Base-by-base conservation (phyloP, 2,797 vertebrate species). In the Miichthys miiuy region DNA sequence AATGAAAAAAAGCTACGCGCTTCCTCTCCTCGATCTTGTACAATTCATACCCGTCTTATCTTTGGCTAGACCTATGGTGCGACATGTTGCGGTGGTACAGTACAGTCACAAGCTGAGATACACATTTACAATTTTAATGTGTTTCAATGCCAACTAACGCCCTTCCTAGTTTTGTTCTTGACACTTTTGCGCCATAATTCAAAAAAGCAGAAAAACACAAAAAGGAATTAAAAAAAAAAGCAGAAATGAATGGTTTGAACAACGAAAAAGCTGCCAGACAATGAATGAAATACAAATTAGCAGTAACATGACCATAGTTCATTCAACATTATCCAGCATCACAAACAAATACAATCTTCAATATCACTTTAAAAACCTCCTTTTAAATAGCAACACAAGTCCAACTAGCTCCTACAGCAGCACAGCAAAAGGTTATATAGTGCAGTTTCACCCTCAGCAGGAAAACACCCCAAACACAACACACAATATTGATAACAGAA, bases 61-160 rank as follows among this genome's bases (percentile, higher is more conserved):
- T 93, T 93, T 93, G 89, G 91, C 81, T 79, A n/a, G 62, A 71
- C 84, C 78, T 69, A n/a, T 42, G 61, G 64, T 72, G 69, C 6
- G 38, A 81, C 60, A 48, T 61, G 60, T 73, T 13, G 54, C 0
- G 57, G 20, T 76, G 75, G 75, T 75, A 23, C 54, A 57, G 30
- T 54, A 67, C 56, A 74, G 75, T 76, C 86, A 75, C 71, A 75
- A 56, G 60, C 75, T 72, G 55, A 76, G 55, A 83, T 27, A 58
- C 50, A 60, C 17, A 48, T 68, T 83, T 65, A 58, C 48, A 74
- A 60, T 30, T 30, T 30, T 5, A 6, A 51, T 27, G 34, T 10
- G 18, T 71, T 72, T 25, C 47, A 66, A 77, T 52, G 56, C 58
- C 1, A 41, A 74, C 34, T 61, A 30, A 72, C 79, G 71, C 30